Conservation (phyloP, 2,888 invertebrate species). For the Coelopa pilipes region DNA sequence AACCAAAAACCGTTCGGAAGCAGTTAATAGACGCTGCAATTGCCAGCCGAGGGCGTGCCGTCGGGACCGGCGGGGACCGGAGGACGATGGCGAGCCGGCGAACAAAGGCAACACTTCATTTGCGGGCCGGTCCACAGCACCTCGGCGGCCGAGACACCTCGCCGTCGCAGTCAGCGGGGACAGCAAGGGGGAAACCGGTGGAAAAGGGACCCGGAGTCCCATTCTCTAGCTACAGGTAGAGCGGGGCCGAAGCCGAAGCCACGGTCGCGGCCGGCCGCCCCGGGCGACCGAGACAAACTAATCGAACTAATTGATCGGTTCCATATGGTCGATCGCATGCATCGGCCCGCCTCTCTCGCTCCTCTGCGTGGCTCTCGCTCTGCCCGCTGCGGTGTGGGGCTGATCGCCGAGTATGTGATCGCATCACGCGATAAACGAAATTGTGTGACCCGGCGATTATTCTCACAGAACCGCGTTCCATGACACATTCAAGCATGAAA, state of each 20-base stretch:
- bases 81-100: not conserved
- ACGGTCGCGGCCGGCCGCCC: not conserved
- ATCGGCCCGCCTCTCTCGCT: constrained; percentile 43
- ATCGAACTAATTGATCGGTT: constrained; percentile 67
- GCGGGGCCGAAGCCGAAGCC: not conserved
- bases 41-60: constrained; percentile 35
- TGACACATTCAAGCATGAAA: constrained; percentile 35
- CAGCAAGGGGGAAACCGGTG: not conserved
- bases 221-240: constrained; percentile 1
- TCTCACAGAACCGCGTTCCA: constrained; percentile 25
- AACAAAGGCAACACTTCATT: constrained; percentile 4
- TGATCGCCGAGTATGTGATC: constrained; percentile 57
- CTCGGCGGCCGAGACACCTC: not conserved
- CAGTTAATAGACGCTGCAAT: constrained; percentile 45
- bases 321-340: constrained; percentile 65
- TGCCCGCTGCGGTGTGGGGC: constrained; percentile 37
- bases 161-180: constrained; percentile 1
- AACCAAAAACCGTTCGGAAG: constrained; percentile 46
- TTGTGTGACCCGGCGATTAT: constrained; percentile 37
- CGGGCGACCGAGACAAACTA: constrained; percentile 40
- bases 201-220: not conserved
- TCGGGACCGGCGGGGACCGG: constrained; percentile 21
- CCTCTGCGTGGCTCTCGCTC: not conserved
- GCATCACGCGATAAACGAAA: constrained; percentile 61
- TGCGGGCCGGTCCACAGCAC: not conserved